phyloP scores from a whole-genome alignment of 1,140 invertebrate genomes.

The Leptestheria dahalacensis region DNA sequence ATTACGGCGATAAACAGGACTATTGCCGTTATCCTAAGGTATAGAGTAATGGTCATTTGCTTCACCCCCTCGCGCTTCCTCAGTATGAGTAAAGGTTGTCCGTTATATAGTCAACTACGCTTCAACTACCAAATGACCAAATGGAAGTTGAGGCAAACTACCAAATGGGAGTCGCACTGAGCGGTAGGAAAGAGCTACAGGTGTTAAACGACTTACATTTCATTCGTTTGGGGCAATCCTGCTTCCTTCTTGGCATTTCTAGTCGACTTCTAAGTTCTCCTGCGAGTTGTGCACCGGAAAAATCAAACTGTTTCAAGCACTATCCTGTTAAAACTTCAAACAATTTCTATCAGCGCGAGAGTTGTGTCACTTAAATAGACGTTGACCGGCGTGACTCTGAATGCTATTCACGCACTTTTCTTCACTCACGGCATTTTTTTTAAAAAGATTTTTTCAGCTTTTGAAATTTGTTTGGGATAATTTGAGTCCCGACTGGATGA shows the following conservation, averaged over 20 bases:
- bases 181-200: too few species aligned
- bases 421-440: background rate
- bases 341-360: too few species aligned
- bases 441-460: background rate
- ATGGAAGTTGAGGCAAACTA: too few species aligned
- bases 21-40: background rate
- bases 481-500: background rate
- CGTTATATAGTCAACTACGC: too few species aligned
- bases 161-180: too few species aligned
- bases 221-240: slow-evolving; percentile 44
- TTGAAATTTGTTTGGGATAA: too few species aligned
- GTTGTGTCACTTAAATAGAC: background rate
- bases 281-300: background rate
- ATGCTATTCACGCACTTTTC: background rate
- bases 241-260: slow-evolving; percentile 41
- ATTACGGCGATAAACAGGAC: background rate
- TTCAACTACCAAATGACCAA: too few species aligned
- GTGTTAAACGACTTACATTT: slow-evolving; percentile 44
- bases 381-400: background rate
- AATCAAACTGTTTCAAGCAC: background rate
- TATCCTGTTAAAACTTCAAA: background rate
- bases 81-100: too few species aligned
- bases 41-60: background rate
- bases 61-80: too few species aligned
- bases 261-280: background rate